A percentile compares a stretch with the other conserved stretches of the same genome.
Conservation (phyloP, 37 sponge, comb jelly and placozoan species). For the Ephydatia muelleri region DNA sequence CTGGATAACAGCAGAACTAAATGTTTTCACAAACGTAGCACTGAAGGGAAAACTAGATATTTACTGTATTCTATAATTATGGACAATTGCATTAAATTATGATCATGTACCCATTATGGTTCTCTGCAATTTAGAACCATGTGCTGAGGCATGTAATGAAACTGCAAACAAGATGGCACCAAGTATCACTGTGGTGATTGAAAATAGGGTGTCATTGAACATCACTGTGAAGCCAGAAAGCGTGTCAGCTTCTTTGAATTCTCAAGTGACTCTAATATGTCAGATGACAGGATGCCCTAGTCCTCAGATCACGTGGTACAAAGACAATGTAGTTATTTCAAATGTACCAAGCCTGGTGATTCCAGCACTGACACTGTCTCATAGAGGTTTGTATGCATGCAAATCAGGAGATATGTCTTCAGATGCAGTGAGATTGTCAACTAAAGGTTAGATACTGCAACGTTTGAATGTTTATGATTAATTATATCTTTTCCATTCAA, state of each 20-base stretch:
- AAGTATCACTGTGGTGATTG: too few relatives aligned
- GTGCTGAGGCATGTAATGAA: too few relatives aligned
- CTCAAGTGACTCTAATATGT: neutral
- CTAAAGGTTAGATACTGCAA: neutral
- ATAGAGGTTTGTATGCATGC: neutral
- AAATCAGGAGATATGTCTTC: neutral
- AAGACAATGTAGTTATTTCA: neutral
- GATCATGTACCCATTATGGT: too few relatives aligned
- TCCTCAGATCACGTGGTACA: neutral
- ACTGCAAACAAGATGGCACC: too few relatives aligned
- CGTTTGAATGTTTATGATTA: too few relatives aligned
- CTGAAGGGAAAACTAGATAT: too few relatives aligned
- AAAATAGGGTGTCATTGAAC: neutral
- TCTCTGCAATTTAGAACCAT: too few relatives aligned
- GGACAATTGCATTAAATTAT: too few relatives aligned
- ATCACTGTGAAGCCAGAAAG: neutral
- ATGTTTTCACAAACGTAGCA: too few relatives aligned
- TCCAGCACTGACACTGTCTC: neutral
- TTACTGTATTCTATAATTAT: too few relatives aligned
- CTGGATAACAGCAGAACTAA: too few relatives aligned
- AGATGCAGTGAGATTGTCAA: neutral
- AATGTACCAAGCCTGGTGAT: neutral
- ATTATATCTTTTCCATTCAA: neutral
- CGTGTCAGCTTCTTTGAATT: neutral
- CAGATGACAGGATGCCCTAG: neutral